A percentile compares a stretch with the other conserved stretches of the same genome.
Evolutionary conservation across 2,113 vertebrate species (phyloP).

Genomic region (Phycodurus eques): DNA sequence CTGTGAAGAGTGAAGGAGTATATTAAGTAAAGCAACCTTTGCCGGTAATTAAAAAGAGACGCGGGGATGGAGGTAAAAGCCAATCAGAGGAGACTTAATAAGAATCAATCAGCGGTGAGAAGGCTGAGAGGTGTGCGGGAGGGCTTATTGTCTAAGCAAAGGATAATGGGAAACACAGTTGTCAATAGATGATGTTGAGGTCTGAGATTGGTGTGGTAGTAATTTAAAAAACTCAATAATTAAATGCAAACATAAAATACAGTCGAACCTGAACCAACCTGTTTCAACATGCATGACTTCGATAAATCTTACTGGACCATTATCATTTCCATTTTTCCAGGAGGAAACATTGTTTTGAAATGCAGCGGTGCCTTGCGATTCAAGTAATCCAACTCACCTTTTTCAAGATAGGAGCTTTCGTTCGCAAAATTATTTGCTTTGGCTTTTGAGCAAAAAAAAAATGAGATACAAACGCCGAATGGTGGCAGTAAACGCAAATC

Average conservation of each 20-base stretch:
- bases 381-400: no score
- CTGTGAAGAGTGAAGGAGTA: constrained; percentile 1
- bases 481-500: no score
- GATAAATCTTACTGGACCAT: background rate
- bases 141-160: background rate
- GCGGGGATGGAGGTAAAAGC: constrained; percentile 2
- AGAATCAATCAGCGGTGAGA: constrained; percentile 8
- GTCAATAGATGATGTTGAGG: background rate
- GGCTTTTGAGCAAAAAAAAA: no score
- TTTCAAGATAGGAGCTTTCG: no score
- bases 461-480: no score
- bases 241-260: background rate
- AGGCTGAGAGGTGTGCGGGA: background rate
- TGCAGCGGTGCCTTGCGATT: no score
- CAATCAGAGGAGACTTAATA: constrained; percentile 10
- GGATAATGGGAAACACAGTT: background rate
- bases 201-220: background rate
- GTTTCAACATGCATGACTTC: background rate
- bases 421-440: no score
- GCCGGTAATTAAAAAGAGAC: constrained; percentile 8
- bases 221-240: background rate
- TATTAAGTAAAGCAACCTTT: constrained; percentile 8
- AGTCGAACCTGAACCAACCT: background rate
- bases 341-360: no score
- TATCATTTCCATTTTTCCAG: background rate